Base-by-base conservation (phyloP, 2,113 vertebrate genomes). In the Xiphophorus hellerii region DNA sequence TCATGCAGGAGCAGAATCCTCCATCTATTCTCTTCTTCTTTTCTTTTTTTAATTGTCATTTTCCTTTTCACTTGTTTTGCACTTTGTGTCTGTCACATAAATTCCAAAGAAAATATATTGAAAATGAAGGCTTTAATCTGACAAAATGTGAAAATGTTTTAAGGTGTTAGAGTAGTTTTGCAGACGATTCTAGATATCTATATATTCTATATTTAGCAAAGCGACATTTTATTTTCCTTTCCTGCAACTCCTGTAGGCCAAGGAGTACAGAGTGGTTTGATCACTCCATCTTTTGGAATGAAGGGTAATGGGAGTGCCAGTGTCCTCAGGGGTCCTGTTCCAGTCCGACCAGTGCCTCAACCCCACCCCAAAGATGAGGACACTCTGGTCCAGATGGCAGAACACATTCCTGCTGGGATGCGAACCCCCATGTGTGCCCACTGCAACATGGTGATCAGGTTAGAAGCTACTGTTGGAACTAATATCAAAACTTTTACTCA, bases 391-490 rank as follows among this genome's bases (percentile, higher is more conserved):
- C 98, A 99, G 83, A 96, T 96, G 90, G 97, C 97, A 1, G 97
- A 99, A 84, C 97, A 99, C 80, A 96, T 97, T 73, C 97, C 98
- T 0, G 98, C 97, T 0, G 97, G 96, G 39, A 98, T 95, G 48
- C 95, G 97, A 29, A 97, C 97, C 0, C 97, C 98, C 0, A 97
- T 99, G 97, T 99, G 98, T 62, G 97, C 92, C 0, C 94, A 96
- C 83, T 99, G 97, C 74, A 95, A 95, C 84, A 95, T 95, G 88
- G 96, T 97, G 65, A 98, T 99, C 78, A 96, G 97, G 97, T 98
- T 51, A 88, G 80, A 6, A 25, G 15, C 6, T 61, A 44, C 62
- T 1, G 48, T n/a, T 33, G 20, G 13, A n/a, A 5, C 27, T 44
- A 28, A 58, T 82, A 11, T 39, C 29, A 30, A 2, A 22, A 37